Evolutionary conservation across 2,797 vertebrate species (phyloP), one percentile per base, ranked within the genome.

Genomic region (Cyclura pinguis): DNA sequence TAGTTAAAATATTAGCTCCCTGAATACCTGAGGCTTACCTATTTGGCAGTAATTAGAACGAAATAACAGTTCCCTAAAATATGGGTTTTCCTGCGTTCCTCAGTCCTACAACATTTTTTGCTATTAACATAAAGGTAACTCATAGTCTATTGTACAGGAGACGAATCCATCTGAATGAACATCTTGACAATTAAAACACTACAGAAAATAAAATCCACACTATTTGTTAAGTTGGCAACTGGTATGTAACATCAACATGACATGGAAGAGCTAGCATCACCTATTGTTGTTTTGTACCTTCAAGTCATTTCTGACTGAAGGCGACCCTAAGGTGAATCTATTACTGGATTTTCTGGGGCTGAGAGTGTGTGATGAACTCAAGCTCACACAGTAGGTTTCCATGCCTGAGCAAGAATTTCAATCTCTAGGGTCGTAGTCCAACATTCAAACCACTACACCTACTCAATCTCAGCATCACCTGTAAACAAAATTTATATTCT

Each of bases 81-180:
- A 72, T 87, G 42, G 92, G 55, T 24, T 96, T 94, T 84, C 90
- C 92, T 88, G n/a, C 6, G 2, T 52, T 59, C 84, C 96, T 90
- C 89, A 77, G 78, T 89, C 80, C 69, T 85, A 91, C 55, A 90
- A 84, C 9, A 74, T 90, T 89, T 83, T 72, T 94, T 47, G 42
- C 42, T 4, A 47, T 4, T 47, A 47, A 47, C 42, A 94, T 92
- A 94, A 96, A 93, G 50, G 42, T 77, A 85, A 92, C 83, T 93
- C 83, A 67, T 87, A 93, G 83, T 83, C 91, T 82, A 89, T 86
- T 91, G 16, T 59, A 59, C 84, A 93, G 89, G 92, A 35, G n/a
- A 86, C 92, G 91, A 94, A 95, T 92, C 83, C 91, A 93, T 94
- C 90, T 93, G 59, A 91, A 95, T 92, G 91, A 84, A 24, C 2